phyloP scores from a whole-genome alignment of 2,888 invertebrate genomes.

The Pardosa pseudoannulata region DNA sequence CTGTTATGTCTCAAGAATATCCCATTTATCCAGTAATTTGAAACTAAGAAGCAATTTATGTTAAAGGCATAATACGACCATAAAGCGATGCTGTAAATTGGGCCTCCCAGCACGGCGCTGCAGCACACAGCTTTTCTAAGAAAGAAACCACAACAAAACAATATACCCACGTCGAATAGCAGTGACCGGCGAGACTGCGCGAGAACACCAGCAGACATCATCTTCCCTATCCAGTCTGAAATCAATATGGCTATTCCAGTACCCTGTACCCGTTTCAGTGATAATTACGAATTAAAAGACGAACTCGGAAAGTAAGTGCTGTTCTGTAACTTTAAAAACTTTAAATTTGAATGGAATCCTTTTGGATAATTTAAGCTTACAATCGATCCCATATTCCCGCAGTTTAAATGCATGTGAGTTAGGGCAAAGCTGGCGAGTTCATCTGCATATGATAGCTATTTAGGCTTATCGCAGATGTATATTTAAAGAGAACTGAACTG shows the following conservation, averaged over 20 bases:
- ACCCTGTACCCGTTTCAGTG: conserved; percentile 97
- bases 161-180: conserved; percentile 60
- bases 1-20: neutral
- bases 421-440: conserved; percentile 29
- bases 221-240: conserved; percentile 55
- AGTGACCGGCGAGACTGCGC: conserved; percentile 61
- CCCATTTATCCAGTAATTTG: neutral
- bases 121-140: conserved; percentile 27
- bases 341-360: neutral
- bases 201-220: conserved; percentile 41
- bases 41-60: conserved; percentile 6
- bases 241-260: conserved; percentile 78
- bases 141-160: conserved; percentile 63
- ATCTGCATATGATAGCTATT: conserved; percentile 35
- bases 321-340: neutral
- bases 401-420: conserved; percentile 20
- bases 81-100: conserved; percentile 59
- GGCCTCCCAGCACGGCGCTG: conserved; percentile 63
- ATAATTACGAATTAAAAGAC: conserved; percentile 99
- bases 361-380: neutral
- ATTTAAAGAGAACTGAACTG: neutral
- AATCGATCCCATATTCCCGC: neutral
- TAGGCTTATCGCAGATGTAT: conserved; percentile 18
- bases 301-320: conserved; percentile 97
- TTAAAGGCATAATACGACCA: neutral